Evolutionary conservation across 2,888 invertebrate species (phyloP).

Genomic region (Griposia aprilina): DNA sequence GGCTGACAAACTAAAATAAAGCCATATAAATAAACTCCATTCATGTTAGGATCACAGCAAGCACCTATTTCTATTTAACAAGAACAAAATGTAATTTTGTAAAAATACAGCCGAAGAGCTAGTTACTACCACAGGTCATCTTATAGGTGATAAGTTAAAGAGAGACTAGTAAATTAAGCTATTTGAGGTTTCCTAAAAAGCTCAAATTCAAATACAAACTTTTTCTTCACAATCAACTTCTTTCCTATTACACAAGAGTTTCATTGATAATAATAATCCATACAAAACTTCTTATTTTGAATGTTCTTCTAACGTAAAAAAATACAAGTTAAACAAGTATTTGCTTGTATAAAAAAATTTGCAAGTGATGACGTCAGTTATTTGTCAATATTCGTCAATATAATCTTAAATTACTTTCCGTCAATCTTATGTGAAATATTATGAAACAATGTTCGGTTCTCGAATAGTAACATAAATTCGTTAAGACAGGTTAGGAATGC

Average conservation of each 20-base stretch:
- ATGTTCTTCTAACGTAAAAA: background rate
- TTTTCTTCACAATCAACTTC: no score
- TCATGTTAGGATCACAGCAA: no score
- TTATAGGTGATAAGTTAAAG: background rate
- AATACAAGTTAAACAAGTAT: background rate
- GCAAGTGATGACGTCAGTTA: constrained; percentile 40
- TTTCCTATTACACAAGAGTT: background rate
- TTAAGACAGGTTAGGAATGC: background rate
- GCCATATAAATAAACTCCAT: no score
- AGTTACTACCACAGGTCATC: background rate
- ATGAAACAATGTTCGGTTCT: constrained; percentile 12
- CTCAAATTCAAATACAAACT: no score
- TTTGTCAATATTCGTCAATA: background rate
- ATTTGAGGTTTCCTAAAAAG: background rate
- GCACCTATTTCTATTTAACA: background rate
- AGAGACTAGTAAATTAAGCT: background rate
- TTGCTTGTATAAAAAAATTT: background rate
- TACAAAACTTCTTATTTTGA: background rate
- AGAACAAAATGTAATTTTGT: background rate
- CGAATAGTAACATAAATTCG: background rate
- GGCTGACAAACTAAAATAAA: no score
- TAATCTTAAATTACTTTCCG: constrained; percentile 11
- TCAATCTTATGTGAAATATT: constrained; percentile 20
- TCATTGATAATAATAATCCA: background rate
- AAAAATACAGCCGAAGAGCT: background rate